phyloP scores from a whole-genome alignment of 2,797 vertebrate species.

The Mallotus villosus region DNA sequence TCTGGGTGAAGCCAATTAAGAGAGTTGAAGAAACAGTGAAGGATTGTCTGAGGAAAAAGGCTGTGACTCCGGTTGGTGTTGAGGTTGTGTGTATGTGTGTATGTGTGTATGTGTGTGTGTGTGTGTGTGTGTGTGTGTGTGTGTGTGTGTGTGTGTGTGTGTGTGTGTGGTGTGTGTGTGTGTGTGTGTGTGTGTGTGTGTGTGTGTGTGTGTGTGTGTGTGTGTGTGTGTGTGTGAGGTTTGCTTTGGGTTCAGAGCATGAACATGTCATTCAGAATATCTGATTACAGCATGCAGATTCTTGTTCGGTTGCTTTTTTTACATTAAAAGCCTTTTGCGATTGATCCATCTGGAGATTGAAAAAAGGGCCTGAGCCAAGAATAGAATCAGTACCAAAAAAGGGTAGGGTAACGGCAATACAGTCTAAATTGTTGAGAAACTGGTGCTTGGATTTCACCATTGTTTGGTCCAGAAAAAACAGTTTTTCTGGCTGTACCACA shows the following conservation, averaged over 20 bases:
- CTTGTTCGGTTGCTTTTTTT: conserved; percentile 44
- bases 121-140: conserved; percentile 20
- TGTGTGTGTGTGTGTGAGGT: conserved; percentile 25
- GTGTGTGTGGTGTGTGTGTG: conserved; percentile 20
- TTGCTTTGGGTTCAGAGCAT: conserved; percentile 32
- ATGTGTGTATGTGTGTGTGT: not conserved
- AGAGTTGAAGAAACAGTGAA: conserved; percentile 82
- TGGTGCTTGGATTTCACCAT: conserved; percentile 65
- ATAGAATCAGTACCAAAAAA: conserved; percentile 66
- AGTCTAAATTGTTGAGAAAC: conserved; percentile 45
- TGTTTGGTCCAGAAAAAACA: conserved; percentile 69
- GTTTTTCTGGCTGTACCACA: conserved; percentile 49
- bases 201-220: conserved; percentile 25
- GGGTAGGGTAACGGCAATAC: conserved; percentile 48
- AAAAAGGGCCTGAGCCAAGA: conserved; percentile 72
- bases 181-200: not conserved
- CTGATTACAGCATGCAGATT: conserved; percentile 65
- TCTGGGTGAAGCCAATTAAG: conserved; percentile 86
- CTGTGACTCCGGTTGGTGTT: conserved; percentile 69
- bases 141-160: conserved; percentile 18
- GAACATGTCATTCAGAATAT: conserved; percentile 71
- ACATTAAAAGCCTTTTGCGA: conserved; percentile 64
- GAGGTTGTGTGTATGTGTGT: conserved; percentile 14
- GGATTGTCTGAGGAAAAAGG: conserved; percentile 76
- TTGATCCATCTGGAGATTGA: conserved; percentile 68